Conservation (phyloP, 2,888 invertebrate genomes). For the Pollenia amentaria region DNA sequence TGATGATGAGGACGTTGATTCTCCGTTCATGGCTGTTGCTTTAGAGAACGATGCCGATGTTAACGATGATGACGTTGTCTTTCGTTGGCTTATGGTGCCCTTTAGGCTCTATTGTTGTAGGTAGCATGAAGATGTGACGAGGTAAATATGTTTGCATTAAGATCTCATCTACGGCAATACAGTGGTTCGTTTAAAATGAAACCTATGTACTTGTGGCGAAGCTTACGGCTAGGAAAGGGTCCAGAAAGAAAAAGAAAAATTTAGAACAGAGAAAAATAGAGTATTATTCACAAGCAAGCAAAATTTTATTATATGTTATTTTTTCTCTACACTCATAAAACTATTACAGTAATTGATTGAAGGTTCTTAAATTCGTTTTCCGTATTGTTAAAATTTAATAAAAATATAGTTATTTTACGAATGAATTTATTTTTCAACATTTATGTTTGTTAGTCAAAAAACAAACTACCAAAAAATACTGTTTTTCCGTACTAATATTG, state of each 20-base stretch:
- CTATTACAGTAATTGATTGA: too few relatives aligned
- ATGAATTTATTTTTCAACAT: too few relatives aligned
- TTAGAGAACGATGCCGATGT: background rate
- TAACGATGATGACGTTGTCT: background rate
- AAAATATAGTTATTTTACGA: too few relatives aligned
- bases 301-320: too few relatives aligned
- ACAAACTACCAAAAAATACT: too few relatives aligned
- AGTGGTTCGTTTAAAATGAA: slow-evolving; percentile 13
- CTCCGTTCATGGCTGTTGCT: background rate
- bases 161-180: background rate
- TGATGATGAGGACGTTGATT: slow-evolving; percentile 7
- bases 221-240: background rate
- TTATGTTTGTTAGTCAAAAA: too few relatives aligned
- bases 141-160: slow-evolving; percentile 46
- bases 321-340: too few relatives aligned
- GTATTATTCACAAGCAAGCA: background rate
- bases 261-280: too few relatives aligned
- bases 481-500: too few relatives aligned
- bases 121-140: slow-evolving; percentile 36
- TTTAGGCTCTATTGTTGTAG: slow-evolving; percentile 26
- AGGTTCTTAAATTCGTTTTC: too few relatives aligned
- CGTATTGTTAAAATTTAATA: too few relatives aligned
- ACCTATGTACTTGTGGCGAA: background rate
- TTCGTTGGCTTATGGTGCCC: background rate
- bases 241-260: background rate